Conservation (phyloP, 2,113 vertebrate genomes). For the Paedocypris sp. region DNA sequence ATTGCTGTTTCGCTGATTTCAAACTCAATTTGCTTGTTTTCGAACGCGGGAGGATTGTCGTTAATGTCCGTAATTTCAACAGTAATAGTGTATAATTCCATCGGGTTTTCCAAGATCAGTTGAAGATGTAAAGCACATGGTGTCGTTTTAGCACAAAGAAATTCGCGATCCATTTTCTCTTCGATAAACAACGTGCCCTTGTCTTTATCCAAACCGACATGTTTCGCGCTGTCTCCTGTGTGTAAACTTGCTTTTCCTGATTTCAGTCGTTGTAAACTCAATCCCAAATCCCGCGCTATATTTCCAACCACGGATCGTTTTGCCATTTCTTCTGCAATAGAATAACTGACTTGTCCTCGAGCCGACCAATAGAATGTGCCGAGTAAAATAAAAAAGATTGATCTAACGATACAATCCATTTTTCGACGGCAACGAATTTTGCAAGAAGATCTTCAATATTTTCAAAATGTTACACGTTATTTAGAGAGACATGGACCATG, state of each 20-base stretch:
- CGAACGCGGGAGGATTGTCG: constrained; percentile 47
- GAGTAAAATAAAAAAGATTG: too few relatives aligned
- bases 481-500: too few relatives aligned
- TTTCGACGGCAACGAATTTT: too few relatives aligned
- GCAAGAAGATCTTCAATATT: too few relatives aligned
- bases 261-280: constrained; percentile 43
- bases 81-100: constrained; percentile 25
- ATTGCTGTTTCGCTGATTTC: constrained; percentile 36
- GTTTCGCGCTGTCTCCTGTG: constrained; percentile 45
- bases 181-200: constrained; percentile 33
- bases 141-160: constrained; percentile 28
- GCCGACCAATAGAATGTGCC: not conserved
- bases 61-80: constrained; percentile 35
- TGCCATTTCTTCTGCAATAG: constrained; percentile 47
- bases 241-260: constrained; percentile 42
- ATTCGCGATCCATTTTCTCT: constrained; percentile 38
- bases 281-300: constrained; percentile 49
- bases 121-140: constrained; percentile 32
- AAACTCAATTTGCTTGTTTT: constrained; percentile 34
- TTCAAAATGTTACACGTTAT: too few relatives aligned
- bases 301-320: constrained; percentile 51
- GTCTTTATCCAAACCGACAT: constrained; percentile 46
- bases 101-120: constrained; percentile 33
- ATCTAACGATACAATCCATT: too few relatives aligned
- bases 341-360: constrained; percentile 30